These are phyloP conservation scores for Tragelaphus strepsiceros DNA, from an alignment of 2,113 vertebrate genomes.

Conservation along the genomic window DNA sequence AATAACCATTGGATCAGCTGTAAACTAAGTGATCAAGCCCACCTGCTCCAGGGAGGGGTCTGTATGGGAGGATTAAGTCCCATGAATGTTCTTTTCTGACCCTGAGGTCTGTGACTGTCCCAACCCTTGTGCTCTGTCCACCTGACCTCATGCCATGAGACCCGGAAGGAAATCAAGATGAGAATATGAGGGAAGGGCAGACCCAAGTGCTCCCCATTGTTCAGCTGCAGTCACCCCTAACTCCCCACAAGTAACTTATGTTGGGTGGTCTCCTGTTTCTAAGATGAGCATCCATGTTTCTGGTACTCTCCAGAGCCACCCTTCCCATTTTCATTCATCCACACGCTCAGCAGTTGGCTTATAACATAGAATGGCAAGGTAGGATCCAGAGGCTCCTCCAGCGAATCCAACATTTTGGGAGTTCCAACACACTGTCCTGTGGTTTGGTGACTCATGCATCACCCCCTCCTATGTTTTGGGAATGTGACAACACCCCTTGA, in stretches of 20 bases:
- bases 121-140: background rate
- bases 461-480: too few relatives aligned
- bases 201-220: background rate
- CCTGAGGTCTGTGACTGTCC: background rate
- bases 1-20: background rate
- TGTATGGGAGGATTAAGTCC: background rate
- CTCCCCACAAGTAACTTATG: background rate
- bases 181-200: background rate
- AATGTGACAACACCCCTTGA: background rate
- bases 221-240: background rate
- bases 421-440: too few relatives aligned
- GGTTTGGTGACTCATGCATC: too few relatives aligned
- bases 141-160: background rate
- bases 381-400: background rate
- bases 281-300: background rate
- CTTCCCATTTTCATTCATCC: background rate
- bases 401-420: too few relatives aligned
- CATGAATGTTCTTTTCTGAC: fast-evolving
- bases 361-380: too few relatives aligned
- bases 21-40: background rate
- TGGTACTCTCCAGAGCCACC: background rate
- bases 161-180: background rate
- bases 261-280: background rate
- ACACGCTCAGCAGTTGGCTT: too few relatives aligned
- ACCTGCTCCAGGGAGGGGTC: background rate